Percentiles rank a stretch among this genome's conserved stretches.
Evolutionary conservation across 2,888 invertebrate genomes (phyloP).

Genomic region (Agrilus biguttatus): DNA sequence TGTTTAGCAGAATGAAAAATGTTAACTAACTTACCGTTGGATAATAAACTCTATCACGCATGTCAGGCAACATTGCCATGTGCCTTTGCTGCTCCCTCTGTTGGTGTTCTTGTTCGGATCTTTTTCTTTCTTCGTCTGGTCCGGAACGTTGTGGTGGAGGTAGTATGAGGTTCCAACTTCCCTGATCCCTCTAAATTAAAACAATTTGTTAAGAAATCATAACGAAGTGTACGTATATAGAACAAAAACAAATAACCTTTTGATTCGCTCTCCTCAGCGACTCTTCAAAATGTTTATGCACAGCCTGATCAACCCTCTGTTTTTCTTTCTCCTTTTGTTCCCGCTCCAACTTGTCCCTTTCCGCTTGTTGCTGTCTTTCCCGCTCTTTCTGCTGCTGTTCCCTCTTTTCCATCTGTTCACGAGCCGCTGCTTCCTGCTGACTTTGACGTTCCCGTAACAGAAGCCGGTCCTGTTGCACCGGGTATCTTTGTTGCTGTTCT

Average conservation of each 20-base stretch:
- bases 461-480: background rate
- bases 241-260: slow-evolving; percentile 53
- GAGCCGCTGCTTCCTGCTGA: slow-evolving; percentile 52
- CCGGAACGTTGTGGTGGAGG: slow-evolving; percentile 19
- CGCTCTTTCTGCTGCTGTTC: slow-evolving; percentile 34
- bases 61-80: slow-evolving; percentile 21
- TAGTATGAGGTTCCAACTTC: slow-evolving; percentile 22
- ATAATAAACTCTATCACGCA: slow-evolving; percentile 24
- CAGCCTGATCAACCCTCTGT: slow-evolving; percentile 53
- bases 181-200: slow-evolving; percentile 7
- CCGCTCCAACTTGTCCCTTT: slow-evolving; percentile 36
- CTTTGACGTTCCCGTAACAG: slow-evolving; percentile 36
- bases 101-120: slow-evolving; percentile 26
- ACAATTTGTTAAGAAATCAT: background rate
- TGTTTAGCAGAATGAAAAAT: background rate
- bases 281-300: slow-evolving; percentile 83
- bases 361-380: slow-evolving; percentile 34
- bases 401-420: slow-evolving; percentile 25
- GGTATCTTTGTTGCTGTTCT: too few species aligned
- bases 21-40: slow-evolving; percentile 3
- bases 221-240: background rate
- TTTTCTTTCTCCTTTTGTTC: slow-evolving; percentile 35
- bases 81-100: slow-evolving; percentile 27
- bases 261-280: slow-evolving; percentile 64
- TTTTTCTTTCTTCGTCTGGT: slow-evolving; percentile 27